Conservation (phyloP, 2,797 vertebrate species). For the Danio aesculapii region DNA sequence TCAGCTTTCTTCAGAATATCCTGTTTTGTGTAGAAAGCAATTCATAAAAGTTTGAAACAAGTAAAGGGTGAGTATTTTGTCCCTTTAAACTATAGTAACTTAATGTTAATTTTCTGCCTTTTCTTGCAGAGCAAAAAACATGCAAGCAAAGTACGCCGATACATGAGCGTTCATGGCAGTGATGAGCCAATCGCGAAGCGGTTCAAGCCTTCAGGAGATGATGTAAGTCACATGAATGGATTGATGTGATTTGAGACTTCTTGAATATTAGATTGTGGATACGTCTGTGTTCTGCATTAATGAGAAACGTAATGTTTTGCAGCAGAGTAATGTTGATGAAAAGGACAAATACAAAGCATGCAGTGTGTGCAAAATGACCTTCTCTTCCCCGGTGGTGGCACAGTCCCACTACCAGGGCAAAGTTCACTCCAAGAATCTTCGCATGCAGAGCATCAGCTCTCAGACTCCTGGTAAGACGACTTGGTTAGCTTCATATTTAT, state of each 20-base stretch:
- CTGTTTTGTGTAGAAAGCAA: too few species aligned
- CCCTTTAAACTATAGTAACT: too few species aligned
- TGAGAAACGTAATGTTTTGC: slow-evolving; percentile 9
- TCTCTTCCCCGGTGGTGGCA: slow-evolving; percentile 91
- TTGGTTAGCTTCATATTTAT: slow-evolving; percentile 2
- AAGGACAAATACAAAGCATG: slow-evolving; percentile 90
- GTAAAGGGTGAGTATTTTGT: too few species aligned
- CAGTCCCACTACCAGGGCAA: slow-evolving; percentile 96
- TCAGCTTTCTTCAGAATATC: too few species aligned
- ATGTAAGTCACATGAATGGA: slow-evolving; percentile 65
- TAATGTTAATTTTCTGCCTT: background rate
- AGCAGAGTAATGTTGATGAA: slow-evolving; percentile 81
- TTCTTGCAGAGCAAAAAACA: slow-evolving; percentile 93
- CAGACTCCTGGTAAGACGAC: slow-evolving; percentile 81
- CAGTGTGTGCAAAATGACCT: slow-evolving; percentile 94
- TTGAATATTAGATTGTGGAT: slow-evolving; percentile 15
- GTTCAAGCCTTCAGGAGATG: slow-evolving; percentile 68
- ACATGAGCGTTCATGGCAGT: slow-evolving; percentile 85
- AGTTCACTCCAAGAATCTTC: slow-evolving; percentile 94
- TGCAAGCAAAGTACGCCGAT: slow-evolving; percentile 94
- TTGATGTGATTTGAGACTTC: background rate
- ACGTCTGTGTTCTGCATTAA: slow-evolving; percentile 4
- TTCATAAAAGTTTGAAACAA: too few species aligned
- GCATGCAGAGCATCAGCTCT: slow-evolving; percentile 82
- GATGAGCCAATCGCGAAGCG: slow-evolving; percentile 81